phyloP scores from a whole-genome alignment of 2,797 vertebrate species.

The Myotis planiceps region DNA sequence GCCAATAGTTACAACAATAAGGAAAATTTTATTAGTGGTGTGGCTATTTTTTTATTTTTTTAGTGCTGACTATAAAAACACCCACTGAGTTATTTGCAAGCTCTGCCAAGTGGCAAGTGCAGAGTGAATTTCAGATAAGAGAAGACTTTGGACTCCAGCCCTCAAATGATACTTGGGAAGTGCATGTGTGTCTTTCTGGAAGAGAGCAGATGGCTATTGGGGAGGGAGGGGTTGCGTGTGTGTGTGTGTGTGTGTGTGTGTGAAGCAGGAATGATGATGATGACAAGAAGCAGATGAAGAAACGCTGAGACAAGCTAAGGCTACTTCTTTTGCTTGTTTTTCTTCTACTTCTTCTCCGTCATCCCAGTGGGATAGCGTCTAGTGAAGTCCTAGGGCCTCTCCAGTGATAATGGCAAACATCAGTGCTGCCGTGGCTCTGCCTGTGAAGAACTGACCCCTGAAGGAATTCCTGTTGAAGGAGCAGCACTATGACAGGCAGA shows the following conservation, averaged over 20 bases:
- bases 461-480: not conserved
- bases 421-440: not conserved
- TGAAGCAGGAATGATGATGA: not conserved
- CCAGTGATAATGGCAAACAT: not conserved
- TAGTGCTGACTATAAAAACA: conserved; percentile 64
- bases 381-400: not conserved
- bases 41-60: conserved; percentile 50
- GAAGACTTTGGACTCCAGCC: not conserved
- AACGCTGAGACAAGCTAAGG: not conserved
- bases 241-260: not conserved
- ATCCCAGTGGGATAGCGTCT: not conserved
- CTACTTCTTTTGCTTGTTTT: not conserved
- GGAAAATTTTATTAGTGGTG: conserved; percentile 78
- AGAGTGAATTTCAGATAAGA: conserved; percentile 52
- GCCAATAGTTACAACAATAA: conserved; percentile 81
- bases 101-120: conserved; percentile 49
- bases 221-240: no score
- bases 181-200: not conserved
- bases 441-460: not conserved
- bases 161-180: not conserved
- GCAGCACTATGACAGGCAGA: not conserved
- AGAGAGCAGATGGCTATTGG: not conserved
- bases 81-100: conserved; percentile 30
- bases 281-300: not conserved
- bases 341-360: not conserved